These are phyloP conservation scores for Athrips mouffetella DNA, from an alignment of 2,888 invertebrate species.

Conservation along the genomic window DNA sequence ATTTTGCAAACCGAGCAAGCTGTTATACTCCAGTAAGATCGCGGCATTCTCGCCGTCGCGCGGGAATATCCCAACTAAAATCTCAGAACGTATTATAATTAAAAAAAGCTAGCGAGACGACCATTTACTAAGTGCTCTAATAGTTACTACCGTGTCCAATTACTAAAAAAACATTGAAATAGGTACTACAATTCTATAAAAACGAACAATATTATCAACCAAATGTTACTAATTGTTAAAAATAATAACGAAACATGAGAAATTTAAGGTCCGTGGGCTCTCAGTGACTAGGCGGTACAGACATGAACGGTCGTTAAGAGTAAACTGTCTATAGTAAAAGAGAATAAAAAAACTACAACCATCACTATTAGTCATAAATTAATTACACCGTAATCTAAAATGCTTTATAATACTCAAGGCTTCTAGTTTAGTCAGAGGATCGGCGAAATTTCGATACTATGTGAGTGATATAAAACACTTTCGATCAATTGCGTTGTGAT, in stretches of 20 bases:
- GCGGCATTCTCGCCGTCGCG: constrained; percentile 30
- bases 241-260: constrained; percentile 50
- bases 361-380: constrained; percentile 36
- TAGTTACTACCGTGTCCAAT: constrained; percentile 74
- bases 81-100: constrained; percentile 57
- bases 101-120: constrained; percentile 72
- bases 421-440: constrained; percentile 38
- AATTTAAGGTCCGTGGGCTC: constrained; percentile 66
- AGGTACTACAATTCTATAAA: constrained; percentile 63
- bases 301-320: constrained; percentile 46
- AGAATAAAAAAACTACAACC: constrained; percentile 46
- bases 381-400: constrained; percentile 45
- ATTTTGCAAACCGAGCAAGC: constrained; percentile 67
- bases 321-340: constrained; percentile 43
- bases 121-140: constrained; percentile 66
- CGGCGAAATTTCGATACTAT: constrained; percentile 39
- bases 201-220: constrained; percentile 72
- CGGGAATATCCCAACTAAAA: constrained; percentile 48
- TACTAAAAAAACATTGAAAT: constrained; percentile 52
- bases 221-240: constrained; percentile 65
- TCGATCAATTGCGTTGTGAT: constrained; percentile 51
- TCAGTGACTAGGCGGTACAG: constrained; percentile 78
- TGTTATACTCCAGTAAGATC: constrained; percentile 67
- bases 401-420: constrained; percentile 66
- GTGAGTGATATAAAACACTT: constrained; percentile 64